Base-by-base conservation (phyloP, 2,888 invertebrate genomes). In the Chloroclystis v-ata region DNA sequence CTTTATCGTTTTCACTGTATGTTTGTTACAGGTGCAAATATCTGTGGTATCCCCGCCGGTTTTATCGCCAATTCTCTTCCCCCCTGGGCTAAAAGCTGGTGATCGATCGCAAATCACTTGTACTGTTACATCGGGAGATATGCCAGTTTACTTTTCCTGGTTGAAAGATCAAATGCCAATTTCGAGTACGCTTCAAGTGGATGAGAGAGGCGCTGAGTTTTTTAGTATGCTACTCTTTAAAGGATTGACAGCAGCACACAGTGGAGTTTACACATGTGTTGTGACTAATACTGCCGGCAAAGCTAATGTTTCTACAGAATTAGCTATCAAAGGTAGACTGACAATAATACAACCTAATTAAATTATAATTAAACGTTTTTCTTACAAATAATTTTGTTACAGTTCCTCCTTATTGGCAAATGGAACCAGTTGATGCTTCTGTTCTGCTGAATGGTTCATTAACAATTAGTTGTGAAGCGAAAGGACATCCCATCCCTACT, bases 21-120 rank as follows among this genome's bases (percentile, higher is more conserved):
- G 53, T 43, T 45, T 43, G 25, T 55, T 47, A 43, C 59, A 87
- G 87, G 82, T 85, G 8, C 84, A 84, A 74, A 65, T 87, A 49
- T 75, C 80, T 14, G 82, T 89, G 57, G 72, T 88, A 72, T 87
- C 88, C 0, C 95, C 95, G 7, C 96, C 96, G n/a, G 92, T 95
- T 46, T 91, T 96, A 64, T 95, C 95, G 59, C 93, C 95, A 4
- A 94, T 97, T 69, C 90, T 90, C 42, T 96, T 96, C 71, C 95
- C 96, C 0, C 91, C 92, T 42, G 94, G 93, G 61, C 85, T 95
- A 26, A 92, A 93, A 76, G 92, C 89, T 9, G 93, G 94, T 44
- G 93, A 95, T 76, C 89, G 95, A 60, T 92, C 94, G 40, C 93
- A 95, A 71, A 89, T 96, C 30, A 94, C 95, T 1, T 96, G 96